Percentiles rank a stretch among this genome's conserved stretches.
Conservation (phyloP, 2,113 vertebrate genomes). For the Chloebia gouldiae region DNA sequence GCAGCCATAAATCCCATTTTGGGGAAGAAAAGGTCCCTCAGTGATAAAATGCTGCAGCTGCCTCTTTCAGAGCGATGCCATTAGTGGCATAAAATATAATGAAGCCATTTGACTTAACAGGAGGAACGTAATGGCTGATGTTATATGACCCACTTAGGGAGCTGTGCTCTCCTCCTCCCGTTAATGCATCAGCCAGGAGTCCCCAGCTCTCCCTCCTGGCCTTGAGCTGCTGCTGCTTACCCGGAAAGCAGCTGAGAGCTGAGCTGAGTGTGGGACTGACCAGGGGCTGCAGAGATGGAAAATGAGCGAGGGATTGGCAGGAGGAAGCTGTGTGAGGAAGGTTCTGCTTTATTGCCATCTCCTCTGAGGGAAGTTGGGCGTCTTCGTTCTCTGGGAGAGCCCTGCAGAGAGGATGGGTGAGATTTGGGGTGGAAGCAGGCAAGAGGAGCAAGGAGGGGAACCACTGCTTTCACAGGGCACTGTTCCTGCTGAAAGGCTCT, state of each 20-base stretch:
- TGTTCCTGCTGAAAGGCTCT: neutral
- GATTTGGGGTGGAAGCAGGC: neutral
- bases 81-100: slow-evolving; percentile 12
- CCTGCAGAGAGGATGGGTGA: neutral
- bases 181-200: slow-evolving; percentile 1
- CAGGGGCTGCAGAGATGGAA: neutral
- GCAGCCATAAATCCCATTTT: neutral
- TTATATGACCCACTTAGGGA: slow-evolving; percentile 25
- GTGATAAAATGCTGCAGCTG: slow-evolving; percentile 6
- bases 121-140: slow-evolving; percentile 13
- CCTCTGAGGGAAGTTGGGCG: neutral
- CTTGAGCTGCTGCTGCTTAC: slow-evolving; percentile 17
- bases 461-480: neutral
- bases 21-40: neutral
- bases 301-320: neutral
- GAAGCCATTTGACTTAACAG: slow-evolving; percentile 38
- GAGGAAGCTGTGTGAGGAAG: neutral
- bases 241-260: slow-evolving; percentile 24
- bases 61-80: neutral
- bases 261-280: neutral
- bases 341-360: neutral
- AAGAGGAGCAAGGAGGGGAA: neutral
- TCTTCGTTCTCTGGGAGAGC: neutral
- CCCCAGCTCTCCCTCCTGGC: neutral
- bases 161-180: neutral